Evolutionary conservation across 37 sponge, comb jelly and placozoan species (phyloP).

Genomic region (Halisarca cf. caerulea): DNA sequence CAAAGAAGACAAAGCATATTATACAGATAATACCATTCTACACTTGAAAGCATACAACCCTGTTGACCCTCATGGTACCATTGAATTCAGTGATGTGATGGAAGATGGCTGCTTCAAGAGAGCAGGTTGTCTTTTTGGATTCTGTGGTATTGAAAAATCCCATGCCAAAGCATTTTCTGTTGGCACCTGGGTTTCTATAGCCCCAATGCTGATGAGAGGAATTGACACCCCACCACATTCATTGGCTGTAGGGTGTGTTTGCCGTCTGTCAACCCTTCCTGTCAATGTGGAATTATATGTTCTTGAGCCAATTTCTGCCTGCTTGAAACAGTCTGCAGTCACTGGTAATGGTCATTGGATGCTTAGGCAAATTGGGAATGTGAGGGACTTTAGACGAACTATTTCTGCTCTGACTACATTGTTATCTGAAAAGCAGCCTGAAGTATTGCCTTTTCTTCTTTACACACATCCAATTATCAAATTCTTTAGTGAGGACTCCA

Average conservation of each 20-base stretch:
- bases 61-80: neutral
- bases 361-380: slow-evolving; percentile 56
- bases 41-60: slow-evolving; percentile 7
- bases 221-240: neutral
- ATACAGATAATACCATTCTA: neutral
- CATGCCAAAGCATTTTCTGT: too few species aligned
- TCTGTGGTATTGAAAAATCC: neutral
- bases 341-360: slow-evolving; percentile 56
- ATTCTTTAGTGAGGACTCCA: too few species aligned
- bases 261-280: slow-evolving; percentile 37
- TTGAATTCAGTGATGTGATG: too few species aligned
- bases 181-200: too few species aligned
- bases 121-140: slow-evolving; percentile 1
- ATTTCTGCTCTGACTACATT: slow-evolving; percentile 36
- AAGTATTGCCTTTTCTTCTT: slow-evolving; percentile 21
- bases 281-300: slow-evolving; percentile 46
- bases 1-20: neutral
- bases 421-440: neutral
- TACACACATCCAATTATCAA: neutral
- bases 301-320: slow-evolving; percentile 47
- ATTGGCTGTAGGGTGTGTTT: slow-evolving; percentile 53
- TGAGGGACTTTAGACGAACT: slow-evolving; percentile 54
- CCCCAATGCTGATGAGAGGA: too few species aligned
- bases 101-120: neutral
- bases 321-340: slow-evolving; percentile 33